phyloP scores from a whole-genome alignment of 2,888 invertebrate species.

The Lydus trimaculatus region DNA sequence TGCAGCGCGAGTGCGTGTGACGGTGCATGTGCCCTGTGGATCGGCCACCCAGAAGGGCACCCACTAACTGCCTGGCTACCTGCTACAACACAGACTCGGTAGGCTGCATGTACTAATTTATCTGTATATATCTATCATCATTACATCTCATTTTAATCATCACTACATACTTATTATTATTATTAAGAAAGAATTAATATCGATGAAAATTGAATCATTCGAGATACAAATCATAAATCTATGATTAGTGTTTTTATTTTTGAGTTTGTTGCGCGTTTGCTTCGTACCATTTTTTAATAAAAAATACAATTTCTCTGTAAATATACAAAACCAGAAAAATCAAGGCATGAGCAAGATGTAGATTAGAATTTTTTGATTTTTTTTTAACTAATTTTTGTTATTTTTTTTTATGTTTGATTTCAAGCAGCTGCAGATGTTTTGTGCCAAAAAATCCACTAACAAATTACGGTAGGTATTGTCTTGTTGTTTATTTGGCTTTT shows the following conservation, averaged over 20 bases:
- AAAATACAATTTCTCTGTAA: too few species aligned
- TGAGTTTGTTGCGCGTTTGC: not conserved
- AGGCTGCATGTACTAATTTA: slow-evolving; percentile 56
- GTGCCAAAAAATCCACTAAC: slow-evolving; percentile 58
- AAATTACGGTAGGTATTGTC: slow-evolving; percentile 52
- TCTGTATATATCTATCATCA: slow-evolving; percentile 28
- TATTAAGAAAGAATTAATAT: not conserved
- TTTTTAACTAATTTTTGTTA: slow-evolving; percentile 63
- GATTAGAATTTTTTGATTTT: slow-evolving; percentile 38
- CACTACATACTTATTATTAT: not conserved
- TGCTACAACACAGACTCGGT: slow-evolving; percentile 58
- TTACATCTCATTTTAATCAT: slow-evolving; percentile 18
- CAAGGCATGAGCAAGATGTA: slow-evolving; percentile 23
- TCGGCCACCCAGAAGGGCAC: slow-evolving; percentile 58
- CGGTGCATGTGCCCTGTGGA: slow-evolving; percentile 82
- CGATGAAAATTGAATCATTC: too few species aligned
- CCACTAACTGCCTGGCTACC: slow-evolving; percentile 59
- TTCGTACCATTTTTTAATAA: too few species aligned
- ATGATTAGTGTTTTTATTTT: slow-evolving; percentile 4
- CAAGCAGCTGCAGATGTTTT: slow-evolving; percentile 58
- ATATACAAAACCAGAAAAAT: not conserved
- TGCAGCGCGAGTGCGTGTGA: slow-evolving; percentile 91
- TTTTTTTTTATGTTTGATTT: slow-evolving; percentile 41
- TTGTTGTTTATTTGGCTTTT: slow-evolving; percentile 31
- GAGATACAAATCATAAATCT: too few species aligned